These are phyloP conservation scores for Rhopalosiphum maidis DNA, from an alignment of 1,140 invertebrate species.

Conservation along the genomic window DNA sequence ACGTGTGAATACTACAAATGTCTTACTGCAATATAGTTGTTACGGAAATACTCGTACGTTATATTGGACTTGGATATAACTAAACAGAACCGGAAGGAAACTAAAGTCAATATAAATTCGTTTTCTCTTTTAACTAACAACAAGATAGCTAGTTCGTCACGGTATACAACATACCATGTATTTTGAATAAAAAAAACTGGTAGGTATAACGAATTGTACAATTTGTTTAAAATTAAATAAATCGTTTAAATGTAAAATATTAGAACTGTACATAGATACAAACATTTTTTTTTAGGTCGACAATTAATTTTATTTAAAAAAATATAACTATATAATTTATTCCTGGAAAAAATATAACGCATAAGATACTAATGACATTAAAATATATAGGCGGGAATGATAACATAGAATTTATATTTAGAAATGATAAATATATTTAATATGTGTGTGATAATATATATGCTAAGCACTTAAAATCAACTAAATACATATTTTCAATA, in stretches of 20 bases:
- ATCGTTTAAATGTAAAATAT: background rate
- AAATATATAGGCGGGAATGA: background rate
- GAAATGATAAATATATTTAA: background rate
- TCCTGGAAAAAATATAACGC: background rate
- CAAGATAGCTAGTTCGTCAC: conserved; percentile 27
- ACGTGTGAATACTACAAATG: conserved; percentile 38
- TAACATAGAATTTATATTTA: background rate
- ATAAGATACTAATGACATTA: no score
- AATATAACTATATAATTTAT: background rate
- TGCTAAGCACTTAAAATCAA: background rate
- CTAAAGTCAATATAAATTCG: conserved; percentile 41
- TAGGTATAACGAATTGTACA: background rate
- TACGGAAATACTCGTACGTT: conserved; percentile 28
- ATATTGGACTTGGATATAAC: conserved; percentile 30
- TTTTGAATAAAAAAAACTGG: conserved; percentile 33
- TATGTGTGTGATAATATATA: background rate
- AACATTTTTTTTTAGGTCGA: background rate
- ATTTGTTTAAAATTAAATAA: background rate
- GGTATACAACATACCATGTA: background rate
- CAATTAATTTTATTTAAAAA: background rate
- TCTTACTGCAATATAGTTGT: conserved; percentile 18
- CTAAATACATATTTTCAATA: background rate
- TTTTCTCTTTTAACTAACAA: conserved; percentile 37
- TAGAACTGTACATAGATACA: background rate
- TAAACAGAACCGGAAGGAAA: conserved; percentile 47